A percentile compares a stretch with the other conserved stretches of the same genome.
Evolutionary conservation across 1,140 invertebrate genomes (phyloP).

Genomic region (Pissodes strobi): DNA sequence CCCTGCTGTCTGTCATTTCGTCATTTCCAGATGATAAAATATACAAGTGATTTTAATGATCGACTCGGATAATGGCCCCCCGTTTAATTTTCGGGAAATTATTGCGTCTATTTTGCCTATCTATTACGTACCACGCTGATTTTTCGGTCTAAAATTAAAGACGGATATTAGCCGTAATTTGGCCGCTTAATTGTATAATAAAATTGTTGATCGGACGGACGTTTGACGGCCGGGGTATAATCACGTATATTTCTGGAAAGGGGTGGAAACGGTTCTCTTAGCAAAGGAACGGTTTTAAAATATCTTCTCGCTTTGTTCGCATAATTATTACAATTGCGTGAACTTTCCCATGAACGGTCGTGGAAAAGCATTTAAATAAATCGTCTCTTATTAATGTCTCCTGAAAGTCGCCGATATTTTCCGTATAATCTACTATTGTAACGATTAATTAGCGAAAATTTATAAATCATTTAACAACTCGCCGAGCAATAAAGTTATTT

Average conservation of each 20-base stretch:
- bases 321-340: too few relatives aligned
- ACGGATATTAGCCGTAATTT: constrained; percentile 7
- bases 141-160: constrained; percentile 10
- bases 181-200: neutral
- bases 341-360: too few relatives aligned
- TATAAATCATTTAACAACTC: constrained; percentile 26
- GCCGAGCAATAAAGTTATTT: constrained; percentile 22
- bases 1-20: constrained; percentile 13
- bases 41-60: constrained; percentile 29
- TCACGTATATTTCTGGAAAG: too few relatives aligned
- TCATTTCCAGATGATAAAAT: constrained; percentile 15
- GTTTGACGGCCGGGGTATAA: too few relatives aligned
- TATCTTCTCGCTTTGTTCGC: too few relatives aligned
- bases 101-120: constrained; percentile 15
- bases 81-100: constrained; percentile 21
- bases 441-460: constrained; percentile 12
- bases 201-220: constrained; percentile 12
- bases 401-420: neutral
- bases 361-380: too few relatives aligned
- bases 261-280: too few relatives aligned
- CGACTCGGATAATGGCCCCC: constrained; percentile 11
- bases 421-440: constrained; percentile 9
- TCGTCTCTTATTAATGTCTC: too few relatives aligned
- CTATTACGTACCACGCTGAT: constrained; percentile 15
- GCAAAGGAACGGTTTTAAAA: too few relatives aligned